A percentile compares a stretch with the other conserved stretches of the same genome.
Conservation (phyloP, 2,113 vertebrate species). For the Hippocampus barbouri region DNA sequence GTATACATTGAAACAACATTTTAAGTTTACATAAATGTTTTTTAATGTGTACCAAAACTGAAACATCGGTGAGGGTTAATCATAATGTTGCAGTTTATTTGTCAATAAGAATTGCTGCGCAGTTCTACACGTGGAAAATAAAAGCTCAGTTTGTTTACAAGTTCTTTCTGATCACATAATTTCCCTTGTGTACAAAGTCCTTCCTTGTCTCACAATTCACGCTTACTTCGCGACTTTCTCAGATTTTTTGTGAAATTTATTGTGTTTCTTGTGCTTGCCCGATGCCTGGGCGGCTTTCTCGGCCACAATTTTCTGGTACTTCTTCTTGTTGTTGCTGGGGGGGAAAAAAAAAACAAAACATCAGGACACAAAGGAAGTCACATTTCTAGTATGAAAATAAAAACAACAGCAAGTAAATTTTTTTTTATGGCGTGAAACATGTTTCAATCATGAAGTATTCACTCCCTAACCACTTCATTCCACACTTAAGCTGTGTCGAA, state of each 20-base stretch:
- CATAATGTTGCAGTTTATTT: neutral
- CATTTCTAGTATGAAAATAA: neutral
- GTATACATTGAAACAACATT: neutral
- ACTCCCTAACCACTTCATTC: too few relatives aligned
- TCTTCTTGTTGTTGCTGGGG: constrained; percentile 87
- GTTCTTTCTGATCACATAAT: neutral
- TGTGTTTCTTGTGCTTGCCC: constrained; percentile 81
- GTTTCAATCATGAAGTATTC: too few relatives aligned
- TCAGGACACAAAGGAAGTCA: neutral
- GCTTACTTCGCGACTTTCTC: neutral
- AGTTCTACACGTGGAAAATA: neutral
- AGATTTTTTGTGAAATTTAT: constrained; percentile 78
- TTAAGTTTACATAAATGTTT: neutral
- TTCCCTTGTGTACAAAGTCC: neutral
- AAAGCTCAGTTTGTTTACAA: neutral
- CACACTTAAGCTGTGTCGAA: too few relatives aligned
- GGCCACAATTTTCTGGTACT: constrained; percentile 83
- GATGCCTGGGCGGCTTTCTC: constrained; percentile 84
- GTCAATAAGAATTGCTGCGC: neutral
- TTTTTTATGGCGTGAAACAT: neutral
- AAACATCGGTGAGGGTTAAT: neutral
- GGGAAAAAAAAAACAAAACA: constrained; percentile 33
- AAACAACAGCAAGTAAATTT: neutral
- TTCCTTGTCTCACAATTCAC: neutral
- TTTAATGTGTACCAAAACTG: neutral